Evolutionary conservation across 2,888 invertebrate species (phyloP).

Genomic region (Limnephilus auricula): DNA sequence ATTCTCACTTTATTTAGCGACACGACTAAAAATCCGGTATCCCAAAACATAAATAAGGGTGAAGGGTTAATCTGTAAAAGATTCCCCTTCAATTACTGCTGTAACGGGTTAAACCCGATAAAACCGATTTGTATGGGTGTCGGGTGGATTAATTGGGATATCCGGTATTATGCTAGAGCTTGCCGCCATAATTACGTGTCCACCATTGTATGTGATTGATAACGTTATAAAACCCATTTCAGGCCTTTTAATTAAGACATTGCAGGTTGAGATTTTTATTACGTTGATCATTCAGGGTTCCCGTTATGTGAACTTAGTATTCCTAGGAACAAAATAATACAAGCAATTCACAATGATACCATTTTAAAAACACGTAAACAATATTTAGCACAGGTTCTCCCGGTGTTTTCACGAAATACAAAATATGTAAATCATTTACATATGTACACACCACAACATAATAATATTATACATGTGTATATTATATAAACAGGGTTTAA

Average conservation of each 20-base stretch:
- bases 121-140: conserved; percentile 49
- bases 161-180: conserved; percentile 34
- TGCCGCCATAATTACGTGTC: conserved; percentile 43
- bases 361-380: no score
- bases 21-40: conserved; percentile 39
- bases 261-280: conserved; percentile 13
- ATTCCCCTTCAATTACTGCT: conserved; percentile 49
- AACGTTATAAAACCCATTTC: conserved; percentile 37
- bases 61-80: conserved; percentile 50
- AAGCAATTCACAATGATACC: no score
- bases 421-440: no score
- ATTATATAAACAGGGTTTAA: no score
- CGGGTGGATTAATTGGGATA: conserved; percentile 40
- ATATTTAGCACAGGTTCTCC: no score
- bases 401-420: no score
- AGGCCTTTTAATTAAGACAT: conserved; percentile 33
- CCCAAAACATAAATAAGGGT: conserved; percentile 43
- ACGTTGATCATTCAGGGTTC: neutral
- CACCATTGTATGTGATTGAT: conserved; percentile 49
- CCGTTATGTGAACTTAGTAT: neutral
- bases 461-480: no score
- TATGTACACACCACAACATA: no score
- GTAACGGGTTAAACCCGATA: conserved; percentile 46
- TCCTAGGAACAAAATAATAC: no score
- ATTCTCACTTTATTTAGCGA: conserved; percentile 28